Conservation (phyloP, 2,113 vertebrate species). For the Takifugu bimaculatus region DNA sequence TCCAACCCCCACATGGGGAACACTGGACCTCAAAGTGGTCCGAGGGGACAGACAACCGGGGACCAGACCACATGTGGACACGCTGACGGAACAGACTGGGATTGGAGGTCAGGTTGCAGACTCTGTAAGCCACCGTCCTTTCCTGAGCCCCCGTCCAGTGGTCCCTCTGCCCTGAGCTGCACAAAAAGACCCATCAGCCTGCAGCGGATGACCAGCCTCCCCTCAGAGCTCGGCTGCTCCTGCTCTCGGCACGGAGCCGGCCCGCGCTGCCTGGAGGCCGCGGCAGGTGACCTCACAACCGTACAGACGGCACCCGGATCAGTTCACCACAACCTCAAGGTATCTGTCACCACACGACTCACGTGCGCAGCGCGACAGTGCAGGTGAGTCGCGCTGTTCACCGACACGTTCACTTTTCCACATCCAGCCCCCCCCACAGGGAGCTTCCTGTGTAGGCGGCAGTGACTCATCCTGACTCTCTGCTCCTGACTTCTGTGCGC, state of each 20-base stretch:
- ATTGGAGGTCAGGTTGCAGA: conserved; percentile 33
- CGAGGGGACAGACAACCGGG: conserved; percentile 75
- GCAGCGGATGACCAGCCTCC: conserved; percentile 52
- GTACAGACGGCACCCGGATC: conserved; percentile 24
- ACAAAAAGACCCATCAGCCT: conserved; percentile 56
- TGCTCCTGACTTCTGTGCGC: conserved; percentile 32
- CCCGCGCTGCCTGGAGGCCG: conserved; percentile 35
- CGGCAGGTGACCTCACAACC: conserved; percentile 23
- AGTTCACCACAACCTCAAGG: conserved; percentile 65
- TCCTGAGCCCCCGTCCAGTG: conserved; percentile 5
- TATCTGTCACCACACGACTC: conserved; percentile 50
- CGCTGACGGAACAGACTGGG: conserved; percentile 49
- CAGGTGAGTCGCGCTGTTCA: too few relatives aligned
- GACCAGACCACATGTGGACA: conserved; percentile 44
- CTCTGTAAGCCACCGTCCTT: conserved; percentile 39
- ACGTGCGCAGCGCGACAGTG: too few relatives aligned
- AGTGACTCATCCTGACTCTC: conserved; percentile 70
- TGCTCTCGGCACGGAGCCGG: conserved; percentile 24
- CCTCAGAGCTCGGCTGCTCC: conserved; percentile 33
- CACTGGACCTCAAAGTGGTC: conserved; percentile 77
- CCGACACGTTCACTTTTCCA: background rate
- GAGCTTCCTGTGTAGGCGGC: conserved; percentile 68
- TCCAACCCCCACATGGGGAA: conserved; percentile 82
- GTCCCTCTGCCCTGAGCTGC: conserved; percentile 19
- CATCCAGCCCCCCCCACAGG: conserved; percentile 44